Percentiles rank a stretch among this genome's conserved stretches.
phyloP scores from a whole-genome alignment of 2,797 vertebrate species.

The Neosilurus hyrtlii region DNA sequence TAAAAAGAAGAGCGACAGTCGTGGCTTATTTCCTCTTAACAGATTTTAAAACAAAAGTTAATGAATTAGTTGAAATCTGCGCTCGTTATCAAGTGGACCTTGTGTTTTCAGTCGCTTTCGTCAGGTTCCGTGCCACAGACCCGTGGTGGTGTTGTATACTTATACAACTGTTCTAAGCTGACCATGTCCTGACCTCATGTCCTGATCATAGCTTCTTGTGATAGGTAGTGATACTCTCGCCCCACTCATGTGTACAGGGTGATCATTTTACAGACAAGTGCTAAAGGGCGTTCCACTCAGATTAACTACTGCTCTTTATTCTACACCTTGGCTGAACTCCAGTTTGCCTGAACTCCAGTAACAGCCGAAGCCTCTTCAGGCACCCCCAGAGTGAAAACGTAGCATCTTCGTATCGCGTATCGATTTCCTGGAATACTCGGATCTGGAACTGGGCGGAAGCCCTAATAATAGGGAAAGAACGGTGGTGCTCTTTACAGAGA shows the following conservation, averaged over 20 bases:
- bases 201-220: slow-evolving; percentile 35
- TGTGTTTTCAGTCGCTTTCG: no score
- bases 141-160: not conserved
- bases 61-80: not conserved
- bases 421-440: not conserved
- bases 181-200: slow-evolving; percentile 30
- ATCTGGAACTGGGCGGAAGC: not conserved
- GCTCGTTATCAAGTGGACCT: not conserved
- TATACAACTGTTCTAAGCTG: slow-evolving; percentile 16
- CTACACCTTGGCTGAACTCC: slow-evolving; percentile 48
- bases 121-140: not conserved
- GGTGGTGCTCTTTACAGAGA: not conserved
- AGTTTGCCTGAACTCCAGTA: slow-evolving; percentile 28
- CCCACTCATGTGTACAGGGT: slow-evolving; percentile 51
- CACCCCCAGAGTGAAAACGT: slow-evolving; percentile 7
- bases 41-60: not conserved
- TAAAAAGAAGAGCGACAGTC: not conserved
- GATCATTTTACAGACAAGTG: slow-evolving; percentile 67
- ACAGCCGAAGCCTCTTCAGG: slow-evolving; percentile 24
- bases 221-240: slow-evolving; percentile 26
- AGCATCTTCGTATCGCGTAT: not conserved
- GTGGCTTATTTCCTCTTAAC: not conserved
- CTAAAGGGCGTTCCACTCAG: slow-evolving; percentile 64
- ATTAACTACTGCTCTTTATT: slow-evolving; percentile 60
- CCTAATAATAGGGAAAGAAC: not conserved